phyloP scores from a whole-genome alignment of 2,888 invertebrate genomes.

The Dryococelus australis region DNA sequence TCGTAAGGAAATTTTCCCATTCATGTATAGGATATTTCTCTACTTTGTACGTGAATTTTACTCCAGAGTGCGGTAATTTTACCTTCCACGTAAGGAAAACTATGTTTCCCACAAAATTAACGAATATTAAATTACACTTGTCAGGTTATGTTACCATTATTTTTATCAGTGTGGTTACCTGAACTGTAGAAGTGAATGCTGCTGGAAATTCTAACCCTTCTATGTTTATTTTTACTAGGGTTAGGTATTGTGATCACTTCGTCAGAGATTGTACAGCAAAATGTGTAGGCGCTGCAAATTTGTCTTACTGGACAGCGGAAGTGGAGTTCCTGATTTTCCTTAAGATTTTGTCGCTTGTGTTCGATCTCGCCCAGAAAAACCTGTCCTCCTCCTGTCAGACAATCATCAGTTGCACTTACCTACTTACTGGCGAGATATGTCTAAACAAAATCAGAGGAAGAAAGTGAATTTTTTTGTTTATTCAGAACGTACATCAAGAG shows the following conservation, averaged over 20 bases:
- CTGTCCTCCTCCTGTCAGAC: not conserved
- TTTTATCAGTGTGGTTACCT: no score
- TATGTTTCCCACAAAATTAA: no score
- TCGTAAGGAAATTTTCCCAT: no score
- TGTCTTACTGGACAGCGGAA: not conserved
- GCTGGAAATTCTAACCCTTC: not conserved
- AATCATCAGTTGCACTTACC: constrained; percentile 13
- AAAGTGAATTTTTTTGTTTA: no score
- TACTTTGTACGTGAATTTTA: no score
- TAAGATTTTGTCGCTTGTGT: constrained; percentile 12
- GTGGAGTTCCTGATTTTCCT: not conserved
- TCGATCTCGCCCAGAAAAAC: not conserved
- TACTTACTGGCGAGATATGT: not conserved
- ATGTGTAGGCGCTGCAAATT: constrained; percentile 22
- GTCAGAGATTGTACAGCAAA: constrained; percentile 13
- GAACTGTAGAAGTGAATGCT: constrained; percentile 20
- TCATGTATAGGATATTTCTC: no score
- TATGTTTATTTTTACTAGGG: constrained; percentile 19
- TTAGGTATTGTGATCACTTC: constrained; percentile 20
- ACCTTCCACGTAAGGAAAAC: no score
- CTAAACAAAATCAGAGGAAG: not conserved
- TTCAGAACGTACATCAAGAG: no score
- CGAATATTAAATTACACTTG: no score
- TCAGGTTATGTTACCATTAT: no score
- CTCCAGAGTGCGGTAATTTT: no score